These are phyloP conservation scores for Nylanderia fulva DNA, from an alignment of 1,140 invertebrate genomes.

Conservation along the genomic window DNA sequence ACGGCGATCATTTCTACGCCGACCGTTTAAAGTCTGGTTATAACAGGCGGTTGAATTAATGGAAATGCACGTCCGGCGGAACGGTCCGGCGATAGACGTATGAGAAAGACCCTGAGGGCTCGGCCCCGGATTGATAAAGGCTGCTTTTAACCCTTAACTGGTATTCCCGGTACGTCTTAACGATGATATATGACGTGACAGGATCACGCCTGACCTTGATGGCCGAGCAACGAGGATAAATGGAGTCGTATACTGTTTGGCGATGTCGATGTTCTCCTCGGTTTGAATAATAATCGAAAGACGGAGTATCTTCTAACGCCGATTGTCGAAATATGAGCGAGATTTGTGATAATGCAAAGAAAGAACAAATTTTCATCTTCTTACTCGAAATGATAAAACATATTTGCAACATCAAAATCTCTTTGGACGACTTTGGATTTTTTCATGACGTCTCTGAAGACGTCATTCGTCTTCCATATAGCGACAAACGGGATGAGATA, in stretches of 20 bases:
- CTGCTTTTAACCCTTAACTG: slow-evolving; percentile 75
- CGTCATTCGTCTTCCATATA: neutral
- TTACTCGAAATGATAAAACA: neutral
- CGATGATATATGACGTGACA: slow-evolving; percentile 74
- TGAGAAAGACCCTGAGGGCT: slow-evolving; percentile 70
- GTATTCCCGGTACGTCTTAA: slow-evolving; percentile 68
- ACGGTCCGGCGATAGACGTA: slow-evolving; percentile 60
- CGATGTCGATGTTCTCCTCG: slow-evolving; percentile 55
- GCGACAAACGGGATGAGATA: slow-evolving; percentile 25
- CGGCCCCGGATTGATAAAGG: slow-evolving; percentile 69
- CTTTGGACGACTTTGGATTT: neutral
- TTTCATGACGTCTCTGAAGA: neutral
- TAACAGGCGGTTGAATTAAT: slow-evolving; percentile 66
- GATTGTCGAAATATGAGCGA: slow-evolving; percentile 25
- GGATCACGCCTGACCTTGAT: slow-evolving; percentile 74
- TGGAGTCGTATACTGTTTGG: slow-evolving; percentile 60
- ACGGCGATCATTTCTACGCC: slow-evolving; percentile 45
- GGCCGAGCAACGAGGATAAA: slow-evolving; percentile 71
- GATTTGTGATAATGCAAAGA: neutral
- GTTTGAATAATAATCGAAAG: slow-evolving; percentile 61
- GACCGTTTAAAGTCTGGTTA: slow-evolving; percentile 64
- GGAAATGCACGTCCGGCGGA: slow-evolving; percentile 67
- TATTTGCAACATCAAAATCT: neutral
- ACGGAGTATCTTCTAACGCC: neutral
- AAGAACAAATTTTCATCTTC: neutral